A percentile compares a stretch with the other conserved stretches of the same genome.
These are phyloP conservation scores for Cotesia vestalis DNA, from an alignment of 1,140 invertebrate species.

Conservation along the genomic window DNA sequence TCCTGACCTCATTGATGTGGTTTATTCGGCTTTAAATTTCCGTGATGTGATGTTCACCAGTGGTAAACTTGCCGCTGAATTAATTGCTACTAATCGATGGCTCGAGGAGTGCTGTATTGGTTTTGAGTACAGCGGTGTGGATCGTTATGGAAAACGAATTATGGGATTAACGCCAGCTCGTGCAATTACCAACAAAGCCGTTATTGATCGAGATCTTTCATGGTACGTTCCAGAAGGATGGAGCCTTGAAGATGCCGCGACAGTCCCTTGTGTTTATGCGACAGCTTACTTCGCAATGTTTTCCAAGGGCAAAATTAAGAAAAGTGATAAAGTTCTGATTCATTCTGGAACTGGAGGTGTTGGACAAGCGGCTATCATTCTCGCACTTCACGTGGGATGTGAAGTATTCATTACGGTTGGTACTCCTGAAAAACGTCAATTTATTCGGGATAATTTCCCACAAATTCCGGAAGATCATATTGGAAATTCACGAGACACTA, in stretches of 20 bases:
- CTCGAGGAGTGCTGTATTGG: slow-evolving; percentile 75
- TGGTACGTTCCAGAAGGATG: slow-evolving; percentile 86
- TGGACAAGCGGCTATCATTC: slow-evolving; percentile 80
- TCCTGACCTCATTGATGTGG: slow-evolving; percentile 65
- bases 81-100: slow-evolving; percentile 67
- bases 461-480: slow-evolving; percentile 74
- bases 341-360: slow-evolving; percentile 81
- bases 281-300: slow-evolving; percentile 86
- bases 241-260: slow-evolving; percentile 87
- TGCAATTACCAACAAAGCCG: slow-evolving; percentile 70
- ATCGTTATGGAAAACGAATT: slow-evolving; percentile 68
- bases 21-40: slow-evolving; percentile 79
- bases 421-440: slow-evolving; percentile 75
- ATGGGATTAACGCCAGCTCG: slow-evolving; percentile 74
- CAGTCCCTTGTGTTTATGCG: slow-evolving; percentile 85
- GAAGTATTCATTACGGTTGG: slow-evolving; percentile 78
- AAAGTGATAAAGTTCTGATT: slow-evolving; percentile 75
- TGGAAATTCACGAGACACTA: slow-evolving; percentile 75
- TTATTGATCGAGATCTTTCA: slow-evolving; percentile 70
- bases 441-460: slow-evolving; percentile 74
- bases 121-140: slow-evolving; percentile 76
- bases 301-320: slow-evolving; percentile 66
- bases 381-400: slow-evolving; percentile 73
- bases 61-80: slow-evolving; percentile 75
- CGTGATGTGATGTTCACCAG: slow-evolving; percentile 82